Percentiles rank a stretch among this genome's conserved stretches.
phyloP scores from a whole-genome alignment of 2,888 invertebrate genomes.

The Eristalinus aeneus region DNA sequence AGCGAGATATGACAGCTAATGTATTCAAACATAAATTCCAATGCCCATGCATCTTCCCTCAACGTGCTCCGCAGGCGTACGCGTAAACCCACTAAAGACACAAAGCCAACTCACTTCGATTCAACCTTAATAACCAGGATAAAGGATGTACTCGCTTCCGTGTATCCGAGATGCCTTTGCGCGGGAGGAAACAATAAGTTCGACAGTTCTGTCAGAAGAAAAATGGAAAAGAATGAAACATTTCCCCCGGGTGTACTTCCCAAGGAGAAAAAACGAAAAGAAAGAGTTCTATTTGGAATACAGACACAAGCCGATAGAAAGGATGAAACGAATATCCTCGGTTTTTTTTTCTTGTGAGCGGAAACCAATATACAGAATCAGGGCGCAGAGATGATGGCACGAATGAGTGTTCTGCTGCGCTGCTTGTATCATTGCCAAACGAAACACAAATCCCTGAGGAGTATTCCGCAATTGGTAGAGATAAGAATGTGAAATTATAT shows the following conservation, averaged over 20 bases:
- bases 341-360: not conserved
- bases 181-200: conserved; percentile 36
- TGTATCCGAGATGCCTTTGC: not conserved
- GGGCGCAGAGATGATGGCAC: not conserved
- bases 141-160: not conserved
- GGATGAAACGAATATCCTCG: conserved; percentile 6
- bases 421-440: conserved; percentile 4
- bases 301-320: not conserved
- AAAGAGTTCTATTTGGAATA: conserved; percentile 26
- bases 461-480: conserved; percentile 48
- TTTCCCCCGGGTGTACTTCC: conserved; percentile 37
- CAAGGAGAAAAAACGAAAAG: not conserved
- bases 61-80: not conserved
- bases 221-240: not conserved
- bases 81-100: not conserved
- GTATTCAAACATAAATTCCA: not conserved
- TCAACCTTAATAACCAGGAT: not conserved
- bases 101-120: not conserved
- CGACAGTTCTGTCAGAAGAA: conserved; percentile 16
- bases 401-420: conserved; percentile 16
- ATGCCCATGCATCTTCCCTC: not conserved
- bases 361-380: conserved; percentile 15
- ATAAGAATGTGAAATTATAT: conserved; percentile 43
- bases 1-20: not conserved
- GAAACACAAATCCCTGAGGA: conserved; percentile 50